Evolutionary conservation across 2,888 invertebrate species (phyloP), one percentile per base, ranked within the genome.

Genomic region (Brachypalpus laphriformis): DNA sequence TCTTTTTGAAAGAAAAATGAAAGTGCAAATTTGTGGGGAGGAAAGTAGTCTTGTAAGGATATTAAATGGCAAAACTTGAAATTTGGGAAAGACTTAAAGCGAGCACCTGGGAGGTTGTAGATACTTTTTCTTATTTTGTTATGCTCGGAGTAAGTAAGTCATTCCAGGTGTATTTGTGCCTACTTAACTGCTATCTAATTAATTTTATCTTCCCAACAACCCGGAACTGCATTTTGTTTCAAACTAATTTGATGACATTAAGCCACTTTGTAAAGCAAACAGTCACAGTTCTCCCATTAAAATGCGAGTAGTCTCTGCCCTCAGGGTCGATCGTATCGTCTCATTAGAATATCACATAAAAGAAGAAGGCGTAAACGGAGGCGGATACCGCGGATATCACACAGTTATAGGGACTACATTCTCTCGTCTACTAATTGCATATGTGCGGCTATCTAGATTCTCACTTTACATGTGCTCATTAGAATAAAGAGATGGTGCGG

Each of bases 311-410:
- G 34, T 40, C 45, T 34, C 70, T 47, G 40, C 57, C 28, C 56
- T 74, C 65, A 45, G n/a, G n/a, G n/a, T n/a, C 74, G 68, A 63
- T 68, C 49, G 70, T 68, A 63, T n/a, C 65, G 51, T 68, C 74
- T 83, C 68, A 83, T 83, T 83, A 83, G 72, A 83, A 83, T 78
- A 78, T 54, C 72, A 34, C 54, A 70, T 56, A 31, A 82, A 72
- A 82, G 51, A 72, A 83, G 56, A 57, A 59, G 83, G 83, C 74
- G 83, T 75, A 49, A 70, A 80, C 51, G 74, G 63, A 75, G 83
- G 83, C 70, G 80, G 83, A 66, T 71, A 77, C 77, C 54, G 61
- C 66, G 54, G 72, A 63, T 80, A 75, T 83, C 37, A 80, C 63
- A 28, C 40, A 3, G 54, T 31, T 51, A 37, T 45, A 77, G 37